These are phyloP conservation scores for Holothuria leucospilota DNA, from an alignment of 53 echinoderm and acorn worm genomes.

Conservation along the genomic window DNA sequence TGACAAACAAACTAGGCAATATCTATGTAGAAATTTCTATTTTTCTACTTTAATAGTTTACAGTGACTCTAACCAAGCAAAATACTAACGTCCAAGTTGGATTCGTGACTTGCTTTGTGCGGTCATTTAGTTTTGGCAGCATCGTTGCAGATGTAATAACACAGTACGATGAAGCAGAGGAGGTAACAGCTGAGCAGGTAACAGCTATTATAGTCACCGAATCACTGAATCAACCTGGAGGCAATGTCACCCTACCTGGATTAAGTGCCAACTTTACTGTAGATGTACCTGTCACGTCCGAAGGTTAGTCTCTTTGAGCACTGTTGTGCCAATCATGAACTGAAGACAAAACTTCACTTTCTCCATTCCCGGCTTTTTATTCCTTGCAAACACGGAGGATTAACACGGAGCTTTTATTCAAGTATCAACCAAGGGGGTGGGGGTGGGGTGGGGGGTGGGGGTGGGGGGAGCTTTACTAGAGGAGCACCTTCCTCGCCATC, in stretches of 20 bases:
- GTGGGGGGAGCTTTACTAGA: too few species aligned
- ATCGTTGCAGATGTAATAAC: conserved; percentile 12
- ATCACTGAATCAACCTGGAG: conserved; percentile 1
- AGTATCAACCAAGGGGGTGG: too few species aligned
- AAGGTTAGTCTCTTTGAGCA: conserved; percentile 4
- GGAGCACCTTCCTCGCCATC: too few species aligned
- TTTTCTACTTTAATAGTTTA: not conserved
- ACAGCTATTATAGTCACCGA: conserved; percentile 3
- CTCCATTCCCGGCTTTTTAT: too few species aligned
- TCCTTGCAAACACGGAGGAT: too few species aligned
- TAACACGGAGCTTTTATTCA: too few species aligned
- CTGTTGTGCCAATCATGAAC: too few species aligned
- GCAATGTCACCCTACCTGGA: not conserved
- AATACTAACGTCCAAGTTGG: conserved; percentile 8
- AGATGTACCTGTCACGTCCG: not conserved
- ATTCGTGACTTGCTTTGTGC: not conserved
- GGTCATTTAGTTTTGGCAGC: not conserved
- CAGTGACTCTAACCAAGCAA: conserved; percentile 16
- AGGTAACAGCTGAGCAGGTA: not conserved
- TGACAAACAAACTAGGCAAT: too few species aligned
- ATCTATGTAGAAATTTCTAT: not conserved
- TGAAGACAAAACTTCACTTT: too few species aligned
- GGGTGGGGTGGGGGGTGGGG: too few species aligned
- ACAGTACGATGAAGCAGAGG: not conserved
- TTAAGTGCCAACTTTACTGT: not conserved